Conservation (phyloP, 2,888 invertebrate species). For the Pammene fasciana region DNA sequence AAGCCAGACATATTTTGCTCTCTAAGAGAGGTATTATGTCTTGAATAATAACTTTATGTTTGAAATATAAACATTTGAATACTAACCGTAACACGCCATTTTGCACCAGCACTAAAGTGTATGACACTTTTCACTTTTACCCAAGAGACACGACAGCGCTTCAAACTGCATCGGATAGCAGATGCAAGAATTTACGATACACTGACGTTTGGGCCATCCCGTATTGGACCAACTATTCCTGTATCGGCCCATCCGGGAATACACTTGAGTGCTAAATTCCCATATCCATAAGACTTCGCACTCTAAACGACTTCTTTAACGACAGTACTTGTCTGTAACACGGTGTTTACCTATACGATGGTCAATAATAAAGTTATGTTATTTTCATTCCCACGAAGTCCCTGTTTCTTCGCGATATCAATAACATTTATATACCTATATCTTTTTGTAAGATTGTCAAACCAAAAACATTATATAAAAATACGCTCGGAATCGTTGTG, state of each 20-base stretch:
- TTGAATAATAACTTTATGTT: not conserved
- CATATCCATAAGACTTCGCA: constrained; percentile 31
- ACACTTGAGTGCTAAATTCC: constrained; percentile 35
- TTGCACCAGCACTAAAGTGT: constrained; percentile 6
- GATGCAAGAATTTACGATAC: constrained; percentile 26
- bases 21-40: not conserved
- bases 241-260: constrained; percentile 24
- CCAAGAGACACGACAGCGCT: constrained; percentile 3
- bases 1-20: not conserved
- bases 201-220: constrained; percentile 16
- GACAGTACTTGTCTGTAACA: not conserved
- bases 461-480: too few species aligned
- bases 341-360: too few species aligned
- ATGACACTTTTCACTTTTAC: constrained; percentile 19
- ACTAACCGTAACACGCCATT: constrained; percentile 2
- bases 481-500: too few species aligned
- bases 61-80: not conserved
- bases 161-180: constrained; percentile 27
- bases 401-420: too few species aligned
- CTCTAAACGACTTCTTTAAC: too few species aligned
- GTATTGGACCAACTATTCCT: constrained; percentile 10
- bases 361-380: too few species aligned
- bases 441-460: too few species aligned
- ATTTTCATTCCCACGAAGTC: too few species aligned
- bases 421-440: too few species aligned